phyloP scores from a whole-genome alignment of 35 echinoderm and acorn worm species.

The Diadema setosum region DNA sequence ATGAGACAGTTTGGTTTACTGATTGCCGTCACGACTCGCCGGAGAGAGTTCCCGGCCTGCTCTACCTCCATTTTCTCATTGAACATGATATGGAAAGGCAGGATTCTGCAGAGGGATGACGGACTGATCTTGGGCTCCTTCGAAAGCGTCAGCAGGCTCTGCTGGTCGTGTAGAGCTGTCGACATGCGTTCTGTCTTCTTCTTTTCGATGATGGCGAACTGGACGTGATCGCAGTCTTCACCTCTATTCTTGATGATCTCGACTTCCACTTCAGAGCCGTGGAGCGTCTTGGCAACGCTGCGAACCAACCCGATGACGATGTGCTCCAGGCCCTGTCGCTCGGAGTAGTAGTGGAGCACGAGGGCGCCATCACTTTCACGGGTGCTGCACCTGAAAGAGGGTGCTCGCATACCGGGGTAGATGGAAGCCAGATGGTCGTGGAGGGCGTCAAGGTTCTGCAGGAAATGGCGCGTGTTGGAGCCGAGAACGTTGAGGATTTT shows the following conservation, averaged over 20 bases:
- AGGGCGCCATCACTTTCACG: constrained; percentile 81
- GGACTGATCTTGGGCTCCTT: constrained; percentile 68
- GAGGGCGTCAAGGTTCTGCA: constrained; percentile 88
- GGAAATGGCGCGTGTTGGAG: constrained; percentile 76
- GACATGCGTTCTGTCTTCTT: constrained; percentile 24
- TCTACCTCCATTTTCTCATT: constrained; percentile 65
- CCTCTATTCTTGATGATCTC: constrained; percentile 74
- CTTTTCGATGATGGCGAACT: constrained; percentile 93
- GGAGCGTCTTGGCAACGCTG: constrained; percentile 61
- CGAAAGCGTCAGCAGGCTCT: constrained; percentile 10
- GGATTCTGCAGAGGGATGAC: constrained; percentile 77
- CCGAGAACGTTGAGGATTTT: constrained; percentile 85
- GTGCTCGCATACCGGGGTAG: constrained; percentile 91
- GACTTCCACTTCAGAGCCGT: constrained; percentile 74
- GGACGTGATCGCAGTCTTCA: constrained; percentile 90
- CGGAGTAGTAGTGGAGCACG: constrained; percentile 99
- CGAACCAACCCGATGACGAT: constrained; percentile 80
- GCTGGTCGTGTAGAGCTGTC: neutral
- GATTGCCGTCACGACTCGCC: constrained; percentile 55
- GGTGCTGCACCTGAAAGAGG: constrained; percentile 89
- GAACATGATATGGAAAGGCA: constrained; percentile 95
- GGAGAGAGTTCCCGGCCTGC: constrained; percentile 76
- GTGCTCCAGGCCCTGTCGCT: constrained; percentile 78
- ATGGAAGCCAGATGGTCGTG: constrained; percentile 89
- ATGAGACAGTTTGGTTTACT: constrained; percentile 43